phyloP scores from a whole-genome alignment of 2,888 invertebrate genomes.

The Sympetrum striolatum region DNA sequence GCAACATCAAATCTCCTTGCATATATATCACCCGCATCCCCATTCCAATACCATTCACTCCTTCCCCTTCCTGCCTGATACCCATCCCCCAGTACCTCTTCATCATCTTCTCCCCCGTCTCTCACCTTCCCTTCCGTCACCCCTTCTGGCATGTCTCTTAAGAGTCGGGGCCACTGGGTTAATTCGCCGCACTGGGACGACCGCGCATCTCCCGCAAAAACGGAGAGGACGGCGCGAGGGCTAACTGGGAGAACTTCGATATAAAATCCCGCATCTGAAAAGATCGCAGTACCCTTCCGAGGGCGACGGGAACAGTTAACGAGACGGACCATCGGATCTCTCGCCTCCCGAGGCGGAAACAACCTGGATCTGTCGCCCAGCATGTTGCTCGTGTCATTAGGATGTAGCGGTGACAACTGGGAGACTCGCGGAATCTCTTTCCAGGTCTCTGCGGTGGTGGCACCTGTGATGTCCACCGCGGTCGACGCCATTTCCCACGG shows the following conservation, averaged over 20 bases:
- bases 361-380: constrained; percentile 38
- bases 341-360: constrained; percentile 28
- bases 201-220: constrained; percentile 9
- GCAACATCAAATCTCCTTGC: neutral
- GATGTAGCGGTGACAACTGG: constrained; percentile 25
- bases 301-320: constrained; percentile 35
- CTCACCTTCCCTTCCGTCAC: neutral
- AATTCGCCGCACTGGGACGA: constrained; percentile 28
- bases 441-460: neutral
- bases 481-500: constrained; percentile 9
- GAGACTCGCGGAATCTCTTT: neutral
- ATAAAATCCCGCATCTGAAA: constrained; percentile 5
- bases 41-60: neutral
- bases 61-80: no score
- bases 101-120: neutral
- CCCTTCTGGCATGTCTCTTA: constrained; percentile 5
- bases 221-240: neutral
- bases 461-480: neutral
- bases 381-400: constrained; percentile 12
- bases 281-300: neutral
- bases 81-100: neutral
- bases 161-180: constrained; percentile 39
- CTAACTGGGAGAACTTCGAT: neutral
- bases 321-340: constrained; percentile 7
- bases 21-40: neutral